Evolutionary conservation across 1,140 invertebrate species (phyloP).

Genomic region (Philotrypesis tridentata): DNA sequence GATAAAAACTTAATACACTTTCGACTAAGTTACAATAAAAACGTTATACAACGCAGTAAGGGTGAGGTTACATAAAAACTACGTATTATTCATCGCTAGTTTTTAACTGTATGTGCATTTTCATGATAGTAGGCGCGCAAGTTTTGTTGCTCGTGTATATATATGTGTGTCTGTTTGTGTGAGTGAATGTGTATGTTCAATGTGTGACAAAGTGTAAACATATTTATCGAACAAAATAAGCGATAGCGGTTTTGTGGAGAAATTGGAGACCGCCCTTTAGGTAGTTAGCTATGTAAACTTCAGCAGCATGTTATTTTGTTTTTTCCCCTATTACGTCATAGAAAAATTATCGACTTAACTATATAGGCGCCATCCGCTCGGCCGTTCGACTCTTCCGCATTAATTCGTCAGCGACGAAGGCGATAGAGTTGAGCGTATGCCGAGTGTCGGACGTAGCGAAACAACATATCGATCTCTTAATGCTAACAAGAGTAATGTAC

Average conservation of each 20-base stretch:
- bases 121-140: background rate
- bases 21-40: constrained; percentile 48
- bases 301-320: constrained; percentile 40
- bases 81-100: constrained; percentile 29
- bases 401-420: constrained; percentile 48
- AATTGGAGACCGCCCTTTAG: constrained; percentile 2
- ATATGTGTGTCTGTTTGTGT: background rate
- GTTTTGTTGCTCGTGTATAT: background rate
- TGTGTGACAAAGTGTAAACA: background rate
- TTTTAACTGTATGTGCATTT: background rate
- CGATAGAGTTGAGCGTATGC: constrained; percentile 11
- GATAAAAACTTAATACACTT: constrained; percentile 45
- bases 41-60: constrained; percentile 30
- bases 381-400: constrained; percentile 5
- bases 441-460: constrained; percentile 17
- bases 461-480: constrained; percentile 55
- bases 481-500: constrained; percentile 59
- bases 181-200: too few relatives aligned
- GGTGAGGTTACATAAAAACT: constrained; percentile 38
- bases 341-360: constrained; percentile 58
- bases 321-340: constrained; percentile 53
- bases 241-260: background rate
- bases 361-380: constrained; percentile 1
- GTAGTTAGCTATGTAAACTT: constrained; percentile 28
- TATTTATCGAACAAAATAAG: background rate